phyloP scores from a whole-genome alignment of 2,888 invertebrate genomes.

The Archaeoteleia sp. region DNA sequence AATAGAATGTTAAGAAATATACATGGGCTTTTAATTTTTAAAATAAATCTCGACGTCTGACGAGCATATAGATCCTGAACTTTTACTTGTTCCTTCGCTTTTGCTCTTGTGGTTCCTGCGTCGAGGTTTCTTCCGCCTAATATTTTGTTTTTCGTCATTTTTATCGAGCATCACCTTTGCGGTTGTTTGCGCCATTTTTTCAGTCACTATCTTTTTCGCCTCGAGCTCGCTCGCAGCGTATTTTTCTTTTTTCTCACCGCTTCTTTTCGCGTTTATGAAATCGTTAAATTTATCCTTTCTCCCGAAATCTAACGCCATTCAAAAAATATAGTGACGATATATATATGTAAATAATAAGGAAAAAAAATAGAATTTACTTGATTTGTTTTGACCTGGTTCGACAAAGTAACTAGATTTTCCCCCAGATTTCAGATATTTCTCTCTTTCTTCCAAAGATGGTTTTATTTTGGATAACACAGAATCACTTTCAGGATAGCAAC shows the following conservation, averaged over 20 bases:
- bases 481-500: conserved; percentile 10
- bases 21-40: background rate
- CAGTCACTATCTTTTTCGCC: conserved; percentile 17
- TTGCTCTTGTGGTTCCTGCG: conserved; percentile 7
- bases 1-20: too few species aligned
- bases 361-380: too few species aligned
- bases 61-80: background rate
- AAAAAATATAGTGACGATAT: too few species aligned
- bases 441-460: conserved; percentile 32
- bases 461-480: conserved; percentile 37
- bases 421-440: conserved; percentile 23
- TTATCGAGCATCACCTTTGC: background rate
- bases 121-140: too few species aligned
- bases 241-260: too few species aligned
- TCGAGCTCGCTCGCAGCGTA: too few species aligned
- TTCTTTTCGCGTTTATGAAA: conserved; percentile 10
- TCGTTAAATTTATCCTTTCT: background rate
- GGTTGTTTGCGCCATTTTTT: conserved; percentile 2
- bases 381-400: background rate
- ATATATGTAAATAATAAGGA: too few species aligned
- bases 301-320: too few species aligned
- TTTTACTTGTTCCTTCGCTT: background rate
- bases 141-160: conserved; percentile 1
- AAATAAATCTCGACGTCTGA: conserved; percentile 9
- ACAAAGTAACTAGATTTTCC: too few species aligned